phyloP scores from a whole-genome alignment of 2,888 invertebrate species.

The Pomacea canaliculata region DNA sequence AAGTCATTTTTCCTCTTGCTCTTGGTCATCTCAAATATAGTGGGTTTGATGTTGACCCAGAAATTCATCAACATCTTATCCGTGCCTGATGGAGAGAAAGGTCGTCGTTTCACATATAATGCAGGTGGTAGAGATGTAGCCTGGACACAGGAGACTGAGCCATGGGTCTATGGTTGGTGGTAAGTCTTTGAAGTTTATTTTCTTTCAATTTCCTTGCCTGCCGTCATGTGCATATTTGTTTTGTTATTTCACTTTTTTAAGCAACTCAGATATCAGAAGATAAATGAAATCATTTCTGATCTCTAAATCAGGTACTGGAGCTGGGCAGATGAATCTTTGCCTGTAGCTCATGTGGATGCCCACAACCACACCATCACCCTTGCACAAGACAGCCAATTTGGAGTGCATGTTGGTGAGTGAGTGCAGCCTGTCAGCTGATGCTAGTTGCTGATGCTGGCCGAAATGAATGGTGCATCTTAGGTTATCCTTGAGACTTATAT shows the following conservation, averaged over 20 bases:
- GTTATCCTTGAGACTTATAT: too few species aligned
- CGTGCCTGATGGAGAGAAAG: slow-evolving; percentile 38
- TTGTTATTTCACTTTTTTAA: too few species aligned
- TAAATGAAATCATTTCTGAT: too few species aligned
- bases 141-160: slow-evolving; percentile 33
- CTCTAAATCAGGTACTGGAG: slow-evolving; percentile 40
- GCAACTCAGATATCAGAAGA: too few species aligned
- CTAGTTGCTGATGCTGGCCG: too few species aligned
- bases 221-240: too few species aligned
- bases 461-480: background rate
- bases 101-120: slow-evolving; percentile 41
- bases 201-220: too few species aligned
- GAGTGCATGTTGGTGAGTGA: slow-evolving; percentile 35
- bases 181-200: background rate
- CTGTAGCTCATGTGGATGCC: slow-evolving; percentile 33
- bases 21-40: too few species aligned
- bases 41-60: slow-evolving; percentile 10
- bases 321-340: slow-evolving; percentile 44
- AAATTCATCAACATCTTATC: slow-evolving; percentile 42
- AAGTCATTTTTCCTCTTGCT: too few species aligned
- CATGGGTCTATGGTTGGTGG: slow-evolving; percentile 2
- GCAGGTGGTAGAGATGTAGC: slow-evolving; percentile 30
- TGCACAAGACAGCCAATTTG: slow-evolving; percentile 27
- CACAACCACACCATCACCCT: slow-evolving; percentile 37
- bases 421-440: too few species aligned